Percentiles rank a stretch among this genome's conserved stretches.
Evolutionary conservation across 2,797 vertebrate genomes (phyloP).

Genomic region (Loriculus beryllinus): DNA sequence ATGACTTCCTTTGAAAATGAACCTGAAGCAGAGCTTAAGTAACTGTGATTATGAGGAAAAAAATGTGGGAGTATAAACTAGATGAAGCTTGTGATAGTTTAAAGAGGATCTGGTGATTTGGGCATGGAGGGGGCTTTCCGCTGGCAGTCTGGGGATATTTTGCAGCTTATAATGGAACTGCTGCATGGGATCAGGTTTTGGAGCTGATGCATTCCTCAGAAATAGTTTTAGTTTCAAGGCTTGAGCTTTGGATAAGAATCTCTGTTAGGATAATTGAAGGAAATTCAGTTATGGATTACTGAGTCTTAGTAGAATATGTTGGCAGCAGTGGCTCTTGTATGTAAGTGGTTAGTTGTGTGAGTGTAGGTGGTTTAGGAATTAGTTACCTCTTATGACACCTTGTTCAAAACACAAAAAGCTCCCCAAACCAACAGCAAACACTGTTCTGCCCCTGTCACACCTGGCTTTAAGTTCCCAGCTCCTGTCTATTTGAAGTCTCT

Average conservation of each 20-base stretch:
- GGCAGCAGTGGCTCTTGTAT: not conserved
- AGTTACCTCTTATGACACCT: not conserved
- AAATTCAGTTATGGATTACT: not conserved
- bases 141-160: not conserved
- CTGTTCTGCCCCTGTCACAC: not conserved
- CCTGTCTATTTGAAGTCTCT: not conserved
- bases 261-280: not conserved
- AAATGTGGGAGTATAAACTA: not conserved
- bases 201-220: not conserved
- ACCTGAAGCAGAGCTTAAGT: not conserved
- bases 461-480: not conserved
- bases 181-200: not conserved
- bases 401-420: not conserved
- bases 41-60: not conserved
- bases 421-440: not conserved
- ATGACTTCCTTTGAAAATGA: slow-evolving; percentile 24
- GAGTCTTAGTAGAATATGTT: not conserved
- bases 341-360: not conserved
- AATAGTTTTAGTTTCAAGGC: not conserved
- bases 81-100: not conserved
- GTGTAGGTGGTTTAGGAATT: not conserved
- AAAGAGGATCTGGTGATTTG: not conserved
- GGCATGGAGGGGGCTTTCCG: not conserved
- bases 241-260: not conserved
- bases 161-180: not conserved